Evolutionary conservation across 1,140 invertebrate genomes (phyloP).

Genomic region (Drosophila lowei): DNA sequence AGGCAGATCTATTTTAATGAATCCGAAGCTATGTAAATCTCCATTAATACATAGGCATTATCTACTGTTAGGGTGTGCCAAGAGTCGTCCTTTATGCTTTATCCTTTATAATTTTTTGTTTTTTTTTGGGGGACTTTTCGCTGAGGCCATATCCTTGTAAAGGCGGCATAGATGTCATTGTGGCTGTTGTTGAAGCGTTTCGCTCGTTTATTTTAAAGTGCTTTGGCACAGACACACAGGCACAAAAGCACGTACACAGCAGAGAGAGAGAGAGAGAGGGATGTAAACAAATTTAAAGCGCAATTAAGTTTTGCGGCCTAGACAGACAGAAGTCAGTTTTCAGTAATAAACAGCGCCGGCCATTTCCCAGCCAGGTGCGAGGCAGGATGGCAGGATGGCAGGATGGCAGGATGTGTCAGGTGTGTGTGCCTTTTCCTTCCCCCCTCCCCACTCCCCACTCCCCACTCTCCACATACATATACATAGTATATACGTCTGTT

Average conservation of each 20-base stretch:
- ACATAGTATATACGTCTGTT: not conserved
- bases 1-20: too few relatives aligned
- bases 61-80: too few relatives aligned
- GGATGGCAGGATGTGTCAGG: constrained; percentile 12
- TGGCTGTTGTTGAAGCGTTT: constrained; percentile 46
- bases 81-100: too few relatives aligned
- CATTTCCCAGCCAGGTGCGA: constrained; percentile 23
- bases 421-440: constrained; percentile 8
- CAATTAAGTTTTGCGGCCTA: constrained; percentile 60
- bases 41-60: too few relatives aligned
- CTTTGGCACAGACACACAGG: too few relatives aligned
- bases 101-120: constrained; percentile 1
- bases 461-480: not conserved
- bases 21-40: too few relatives aligned
- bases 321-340: constrained; percentile 41
- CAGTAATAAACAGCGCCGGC: constrained; percentile 31
- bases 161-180: constrained; percentile 34
- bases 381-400: too few relatives aligned
- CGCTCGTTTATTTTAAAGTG: too few relatives aligned
- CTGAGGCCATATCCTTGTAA: not conserved
- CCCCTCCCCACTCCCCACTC: not conserved
- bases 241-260: not conserved
- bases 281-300: constrained; percentile 47
- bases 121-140: not conserved
- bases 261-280: not conserved